Conservation (phyloP, 2,113 vertebrate genomes). For the Natator depressus region DNA sequence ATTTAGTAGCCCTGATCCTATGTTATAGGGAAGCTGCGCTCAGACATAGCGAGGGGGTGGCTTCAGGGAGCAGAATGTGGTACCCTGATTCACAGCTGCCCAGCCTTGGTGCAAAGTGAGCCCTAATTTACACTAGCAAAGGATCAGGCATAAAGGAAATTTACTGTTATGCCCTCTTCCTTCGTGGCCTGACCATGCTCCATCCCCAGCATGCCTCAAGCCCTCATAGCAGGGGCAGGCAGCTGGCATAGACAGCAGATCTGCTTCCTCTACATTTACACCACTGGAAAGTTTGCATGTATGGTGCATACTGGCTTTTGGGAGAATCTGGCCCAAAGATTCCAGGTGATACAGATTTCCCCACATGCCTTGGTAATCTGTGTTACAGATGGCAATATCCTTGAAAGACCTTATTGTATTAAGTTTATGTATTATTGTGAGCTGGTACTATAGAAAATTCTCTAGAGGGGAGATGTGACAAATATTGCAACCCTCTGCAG, state of each 20-base stretch:
- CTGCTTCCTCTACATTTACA: slow-evolving; percentile 22
- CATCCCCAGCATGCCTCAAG: background rate
- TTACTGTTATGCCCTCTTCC: background rate
- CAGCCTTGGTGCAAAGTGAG: background rate
- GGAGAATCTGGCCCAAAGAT: background rate
- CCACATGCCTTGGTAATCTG: background rate
- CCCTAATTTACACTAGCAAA: background rate
- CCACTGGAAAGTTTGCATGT: slow-evolving; percentile 36
- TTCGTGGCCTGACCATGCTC: background rate
- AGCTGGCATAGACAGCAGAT: background rate
- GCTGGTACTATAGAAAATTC: background rate
- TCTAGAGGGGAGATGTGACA: background rate
- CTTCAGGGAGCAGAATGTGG: background rate
- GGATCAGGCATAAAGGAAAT: background rate
- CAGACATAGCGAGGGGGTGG: background rate
- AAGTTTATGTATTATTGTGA: background rate
- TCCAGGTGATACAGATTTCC: background rate
- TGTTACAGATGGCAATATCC: background rate
- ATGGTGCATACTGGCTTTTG: slow-evolving; percentile 27
- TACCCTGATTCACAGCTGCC: background rate
- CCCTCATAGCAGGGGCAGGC: background rate
- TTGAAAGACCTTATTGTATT: background rate
- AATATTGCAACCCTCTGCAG: background rate
- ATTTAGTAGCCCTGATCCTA: background rate
- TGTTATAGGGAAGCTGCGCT: rapidly evolving